Evolutionary conservation across 2,113 vertebrate species (phyloP).

Genomic region (Galbula dea): DNA sequence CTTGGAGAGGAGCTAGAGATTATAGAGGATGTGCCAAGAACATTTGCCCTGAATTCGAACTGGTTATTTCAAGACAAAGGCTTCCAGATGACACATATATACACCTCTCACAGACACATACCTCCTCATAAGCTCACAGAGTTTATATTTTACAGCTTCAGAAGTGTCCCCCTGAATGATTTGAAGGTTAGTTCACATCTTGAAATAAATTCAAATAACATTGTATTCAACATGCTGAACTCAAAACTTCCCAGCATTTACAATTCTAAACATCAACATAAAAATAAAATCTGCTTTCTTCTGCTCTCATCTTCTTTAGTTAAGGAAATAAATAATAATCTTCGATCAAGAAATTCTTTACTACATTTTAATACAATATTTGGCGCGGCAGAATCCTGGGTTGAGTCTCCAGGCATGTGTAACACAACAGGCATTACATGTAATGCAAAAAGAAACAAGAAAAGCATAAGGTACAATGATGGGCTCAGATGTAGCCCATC

Average conservation of each 20-base stretch:
- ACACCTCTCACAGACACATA: background rate
- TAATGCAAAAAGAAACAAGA: background rate
- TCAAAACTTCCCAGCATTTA: background rate
- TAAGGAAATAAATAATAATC: background rate
- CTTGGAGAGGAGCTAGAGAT: fast-evolving
- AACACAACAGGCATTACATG: background rate
- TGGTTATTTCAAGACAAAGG: background rate
- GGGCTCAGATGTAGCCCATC: background rate
- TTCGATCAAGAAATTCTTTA: background rate
- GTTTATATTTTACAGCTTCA: background rate
- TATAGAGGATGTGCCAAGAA: background rate
- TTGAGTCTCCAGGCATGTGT: background rate
- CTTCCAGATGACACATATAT: background rate
- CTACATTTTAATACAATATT: background rate
- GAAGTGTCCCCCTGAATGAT: background rate
- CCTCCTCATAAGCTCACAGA: background rate
- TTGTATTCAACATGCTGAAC: background rate
- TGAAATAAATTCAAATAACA: background rate
- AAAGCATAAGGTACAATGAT: background rate
- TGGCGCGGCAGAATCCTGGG: background rate
- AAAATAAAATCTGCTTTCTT: background rate
- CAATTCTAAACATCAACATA: background rate
- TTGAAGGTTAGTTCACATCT: background rate
- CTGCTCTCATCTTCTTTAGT: background rate
- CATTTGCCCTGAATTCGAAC: background rate